Evolutionary conservation across 2,888 invertebrate genomes (phyloP), one percentile per base, ranked within the genome.

Genomic region (Alitta virens): DNA sequence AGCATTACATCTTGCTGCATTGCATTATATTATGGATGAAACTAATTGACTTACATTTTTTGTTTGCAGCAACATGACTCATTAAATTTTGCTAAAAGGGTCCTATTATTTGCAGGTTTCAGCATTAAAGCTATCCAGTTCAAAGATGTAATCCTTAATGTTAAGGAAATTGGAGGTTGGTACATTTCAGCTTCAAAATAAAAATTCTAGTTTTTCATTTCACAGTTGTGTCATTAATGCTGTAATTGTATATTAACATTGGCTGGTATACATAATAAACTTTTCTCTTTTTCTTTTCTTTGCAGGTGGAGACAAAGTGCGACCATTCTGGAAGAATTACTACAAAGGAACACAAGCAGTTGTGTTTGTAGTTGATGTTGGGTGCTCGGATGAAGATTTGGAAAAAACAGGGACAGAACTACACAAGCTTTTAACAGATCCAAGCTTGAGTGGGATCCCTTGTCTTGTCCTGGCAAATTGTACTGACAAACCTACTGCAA

Each of bases 161-260:
- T 80, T 5, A 80, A 80, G 68, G 80, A 80, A 71, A 70, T 80
- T 26, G 80, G 80, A 73, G 80, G 80, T 79, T 61, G 56, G 60
- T 53, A 2, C 21, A n/a, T 50, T n/a, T n/a, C n/a, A n/a, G n/a
- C n/a, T n/a, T n/a, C n/a, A n/a, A n/a, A n/a, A n/a, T n/a, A n/a
- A n/a, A n/a, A n/a, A n/a, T n/a, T n/a, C n/a, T n/a, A n/a, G n/a
- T n/a, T n/a, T n/a, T n/a, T n/a, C n/a, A n/a, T n/a, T n/a, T n/a
- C n/a, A n/a, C n/a, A n/a, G n/a, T n/a, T n/a, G n/a, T n/a, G n/a
- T n/a, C n/a, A n/a, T n/a, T n/a, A n/a, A n/a, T n/a, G n/a, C n/a
- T n/a, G n/a, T n/a, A n/a, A n/a, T n/a, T n/a, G n/a, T n/a, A n/a
- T n/a, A n/a, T 52, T 7, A 16, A 58, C 53, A 16, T 51, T 18